These are phyloP conservation scores for Gobio gobio DNA, from an alignment of 2,113 vertebrate species.

Conservation along the genomic window DNA sequence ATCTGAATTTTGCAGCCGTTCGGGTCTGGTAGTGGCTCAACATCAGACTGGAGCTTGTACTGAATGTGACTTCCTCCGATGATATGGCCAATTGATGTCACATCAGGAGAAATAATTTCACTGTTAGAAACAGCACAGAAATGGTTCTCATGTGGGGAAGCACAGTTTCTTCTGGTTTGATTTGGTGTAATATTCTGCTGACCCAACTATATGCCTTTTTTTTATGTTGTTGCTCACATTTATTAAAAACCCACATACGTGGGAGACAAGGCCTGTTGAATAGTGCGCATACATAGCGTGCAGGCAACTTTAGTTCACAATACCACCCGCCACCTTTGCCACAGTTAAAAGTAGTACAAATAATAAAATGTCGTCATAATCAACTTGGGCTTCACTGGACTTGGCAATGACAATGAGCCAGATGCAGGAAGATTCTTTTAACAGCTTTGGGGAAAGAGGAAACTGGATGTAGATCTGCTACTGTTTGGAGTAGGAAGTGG, in stretches of 20 bases:
- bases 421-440: conserved; percentile 13
- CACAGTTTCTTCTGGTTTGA: neutral
- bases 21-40: neutral
- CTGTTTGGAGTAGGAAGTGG: conserved; percentile 25
- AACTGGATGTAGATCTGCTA: neutral
- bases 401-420: neutral
- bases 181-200: conserved; percentile 9
- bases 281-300: neutral
- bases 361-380: neutral
- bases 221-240: neutral
- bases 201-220: neutral
- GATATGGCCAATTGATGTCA: conserved; percentile 18
- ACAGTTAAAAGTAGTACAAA: neutral
- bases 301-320: neutral
- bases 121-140: conserved; percentile 4
- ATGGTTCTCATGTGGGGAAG: conserved; percentile 23
- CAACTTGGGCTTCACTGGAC: neutral
- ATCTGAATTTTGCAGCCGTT: neutral
- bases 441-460: neutral
- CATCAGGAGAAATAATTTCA: conserved; percentile 18
- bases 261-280: neutral
- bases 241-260: neutral
- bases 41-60: neutral
- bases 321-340: neutral
- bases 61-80: conserved; percentile 9